phyloP scores from a whole-genome alignment of 2,797 vertebrate species.

The Dipus sagitta region DNA sequence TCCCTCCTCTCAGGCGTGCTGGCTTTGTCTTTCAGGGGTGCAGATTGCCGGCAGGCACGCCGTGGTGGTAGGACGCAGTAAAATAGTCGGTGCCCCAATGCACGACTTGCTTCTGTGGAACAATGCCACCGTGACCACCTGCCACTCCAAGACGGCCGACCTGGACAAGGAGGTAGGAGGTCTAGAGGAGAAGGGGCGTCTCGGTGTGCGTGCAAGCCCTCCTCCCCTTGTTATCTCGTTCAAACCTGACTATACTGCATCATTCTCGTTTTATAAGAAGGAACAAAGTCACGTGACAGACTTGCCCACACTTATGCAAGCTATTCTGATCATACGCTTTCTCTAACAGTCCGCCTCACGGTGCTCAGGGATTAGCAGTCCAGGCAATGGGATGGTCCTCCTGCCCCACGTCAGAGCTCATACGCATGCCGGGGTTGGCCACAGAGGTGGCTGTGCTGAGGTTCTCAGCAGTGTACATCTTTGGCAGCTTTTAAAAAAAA shows the following conservation, averaged over 20 bases:
- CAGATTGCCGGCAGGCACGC: constrained; percentile 95
- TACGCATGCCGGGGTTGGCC: not conserved
- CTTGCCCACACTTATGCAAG: not conserved
- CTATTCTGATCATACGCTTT: not conserved
- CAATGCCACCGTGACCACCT: constrained; percentile 97
- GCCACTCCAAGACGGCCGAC: constrained; percentile 95
- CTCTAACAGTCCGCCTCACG: fast-evolving
- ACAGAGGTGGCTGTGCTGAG: not conserved
- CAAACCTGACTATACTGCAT: not conserved
- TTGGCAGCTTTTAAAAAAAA: too few relatives aligned
- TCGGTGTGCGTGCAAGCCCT: fast-evolving
- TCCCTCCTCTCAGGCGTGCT: not conserved
- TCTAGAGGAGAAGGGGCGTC: not conserved
- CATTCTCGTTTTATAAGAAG: constrained; percentile 20
- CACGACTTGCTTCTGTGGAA: constrained; percentile 97
- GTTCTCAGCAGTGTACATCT: not conserved
- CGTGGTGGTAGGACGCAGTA: constrained; percentile 97
- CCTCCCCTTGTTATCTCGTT: not conserved
- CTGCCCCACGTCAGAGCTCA: not conserved
- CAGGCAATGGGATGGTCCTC: not conserved
- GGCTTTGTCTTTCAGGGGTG: constrained; percentile 88
- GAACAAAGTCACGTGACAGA: constrained; percentile 23
- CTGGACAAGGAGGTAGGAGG: constrained; percentile 93
- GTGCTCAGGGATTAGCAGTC: not conserved
- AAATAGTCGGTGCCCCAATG: constrained; percentile 99